These are phyloP conservation scores for Sycophila texana DNA, from an alignment of 2,888 invertebrate genomes.

Conservation along the genomic window DNA sequence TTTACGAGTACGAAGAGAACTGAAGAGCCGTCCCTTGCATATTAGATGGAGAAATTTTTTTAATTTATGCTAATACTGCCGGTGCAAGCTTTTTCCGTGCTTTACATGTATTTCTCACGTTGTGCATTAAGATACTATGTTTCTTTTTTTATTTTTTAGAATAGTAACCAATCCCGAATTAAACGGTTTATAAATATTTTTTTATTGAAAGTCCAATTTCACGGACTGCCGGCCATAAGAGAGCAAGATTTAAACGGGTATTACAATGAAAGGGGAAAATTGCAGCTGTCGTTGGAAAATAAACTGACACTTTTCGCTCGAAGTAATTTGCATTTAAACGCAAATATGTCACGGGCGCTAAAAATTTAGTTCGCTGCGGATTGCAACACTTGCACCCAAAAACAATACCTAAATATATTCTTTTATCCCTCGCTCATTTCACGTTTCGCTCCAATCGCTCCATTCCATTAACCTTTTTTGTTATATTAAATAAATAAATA, in stretches of 20 bases:
- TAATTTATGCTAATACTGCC: no score
- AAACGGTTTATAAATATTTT: no score
- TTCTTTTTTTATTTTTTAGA: no score
- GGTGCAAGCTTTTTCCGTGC: no score
- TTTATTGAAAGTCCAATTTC: no score
- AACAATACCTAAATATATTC: not conserved
- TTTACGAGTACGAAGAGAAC: not conserved
- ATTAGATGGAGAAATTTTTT: no score
- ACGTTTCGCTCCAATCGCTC: not conserved
- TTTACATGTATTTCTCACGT: no score
- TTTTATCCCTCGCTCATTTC: not conserved
- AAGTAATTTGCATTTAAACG: slow-evolving; percentile 14
- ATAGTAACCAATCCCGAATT: no score
- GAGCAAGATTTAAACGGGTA: no score
- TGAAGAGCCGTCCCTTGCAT: no score
- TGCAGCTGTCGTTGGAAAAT: slow-evolving; percentile 2
- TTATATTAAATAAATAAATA: not conserved
- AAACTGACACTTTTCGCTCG: slow-evolving; percentile 2
- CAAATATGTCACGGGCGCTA: not conserved
- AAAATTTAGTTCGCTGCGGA: not conserved
- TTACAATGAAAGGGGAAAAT: not conserved
- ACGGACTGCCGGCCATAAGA: no score
- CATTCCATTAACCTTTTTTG: not conserved
- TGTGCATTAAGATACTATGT: no score
- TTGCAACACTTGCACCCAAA: not conserved